Percentiles rank a stretch among this genome's conserved stretches.
Conservation (phyloP, 2,888 invertebrate species). For the Drosophila colorata region DNA sequence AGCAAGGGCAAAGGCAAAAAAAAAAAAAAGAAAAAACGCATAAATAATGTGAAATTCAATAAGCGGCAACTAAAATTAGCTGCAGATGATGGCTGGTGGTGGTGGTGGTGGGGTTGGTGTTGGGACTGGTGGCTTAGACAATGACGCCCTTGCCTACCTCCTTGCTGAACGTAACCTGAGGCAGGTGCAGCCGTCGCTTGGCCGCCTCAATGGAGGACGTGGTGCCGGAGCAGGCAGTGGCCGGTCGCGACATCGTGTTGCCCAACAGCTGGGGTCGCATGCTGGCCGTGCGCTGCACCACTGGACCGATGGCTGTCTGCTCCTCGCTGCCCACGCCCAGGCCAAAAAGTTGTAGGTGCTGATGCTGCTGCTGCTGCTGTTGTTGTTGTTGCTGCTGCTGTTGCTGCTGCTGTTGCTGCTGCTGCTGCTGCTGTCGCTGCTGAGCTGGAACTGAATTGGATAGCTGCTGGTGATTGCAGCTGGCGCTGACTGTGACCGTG, state of each 20-base stretch:
- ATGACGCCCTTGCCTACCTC: constrained; percentile 96
- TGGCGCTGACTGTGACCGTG: constrained; percentile 25
- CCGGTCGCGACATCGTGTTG: constrained; percentile 86
- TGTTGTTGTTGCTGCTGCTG: constrained; percentile 12
- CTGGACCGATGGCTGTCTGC: constrained; percentile 19
- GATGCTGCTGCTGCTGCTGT: constrained; percentile 21
- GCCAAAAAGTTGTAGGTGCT: constrained; percentile 17
- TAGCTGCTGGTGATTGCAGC: background rate
- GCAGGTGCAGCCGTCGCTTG: constrained; percentile 89
- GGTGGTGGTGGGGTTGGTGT: background rate
- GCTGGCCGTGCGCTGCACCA: constrained; percentile 72
- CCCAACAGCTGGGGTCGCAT: constrained; percentile 50
- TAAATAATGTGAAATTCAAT: constrained; percentile 40
- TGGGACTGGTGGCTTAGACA: constrained; percentile 86
- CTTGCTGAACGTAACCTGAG: constrained; percentile 94
- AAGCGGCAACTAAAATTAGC: constrained; percentile 28
- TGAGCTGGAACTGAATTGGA: background rate
- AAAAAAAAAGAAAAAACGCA: constrained; percentile 5
- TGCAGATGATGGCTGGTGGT: background rate
- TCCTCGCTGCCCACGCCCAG: constrained; percentile 34
- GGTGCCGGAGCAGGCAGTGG: constrained; percentile 89
- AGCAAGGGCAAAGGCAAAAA: constrained; percentile 18
- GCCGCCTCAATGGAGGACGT: constrained; percentile 88
- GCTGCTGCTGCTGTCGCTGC: constrained; percentile 26
- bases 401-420: constrained; percentile 3